Conservation (phyloP, 2,888 invertebrate species). For the Nymphalis urticae region DNA sequence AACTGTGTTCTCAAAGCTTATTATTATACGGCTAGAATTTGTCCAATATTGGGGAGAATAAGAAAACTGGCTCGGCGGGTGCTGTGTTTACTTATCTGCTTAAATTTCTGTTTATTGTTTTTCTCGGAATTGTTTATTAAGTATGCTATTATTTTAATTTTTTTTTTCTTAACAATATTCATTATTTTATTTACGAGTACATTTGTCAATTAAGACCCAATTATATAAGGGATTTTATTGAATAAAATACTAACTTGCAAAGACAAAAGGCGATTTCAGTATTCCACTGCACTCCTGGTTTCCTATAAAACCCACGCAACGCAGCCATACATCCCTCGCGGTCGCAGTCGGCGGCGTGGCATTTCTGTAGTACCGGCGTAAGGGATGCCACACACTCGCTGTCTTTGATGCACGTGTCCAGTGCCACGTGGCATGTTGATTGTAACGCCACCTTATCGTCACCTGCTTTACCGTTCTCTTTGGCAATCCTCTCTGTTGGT, state of each 20-base stretch:
- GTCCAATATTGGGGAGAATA: too few species aligned
- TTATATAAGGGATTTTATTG: too few species aligned
- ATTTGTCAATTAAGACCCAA: too few species aligned
- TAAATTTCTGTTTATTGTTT: too few species aligned
- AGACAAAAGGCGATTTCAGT: slow-evolving; percentile 95
- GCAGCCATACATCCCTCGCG: slow-evolving; percentile 94
- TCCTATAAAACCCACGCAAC: slow-evolving; percentile 91
- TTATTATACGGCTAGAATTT: too few species aligned
- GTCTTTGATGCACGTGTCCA: slow-evolving; percentile 91
- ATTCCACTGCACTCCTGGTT: slow-evolving; percentile 89
- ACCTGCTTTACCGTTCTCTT: slow-evolving; percentile 80
- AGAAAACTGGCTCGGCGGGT: too few species aligned
- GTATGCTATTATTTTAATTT: too few species aligned
- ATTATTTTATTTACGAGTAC: too few species aligned
- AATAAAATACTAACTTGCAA: slow-evolving; percentile 88
- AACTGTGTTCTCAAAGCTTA: too few species aligned
- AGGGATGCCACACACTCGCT: slow-evolving; percentile 88
- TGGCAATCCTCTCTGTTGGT: slow-evolving; percentile 79
- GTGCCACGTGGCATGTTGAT: slow-evolving; percentile 93
- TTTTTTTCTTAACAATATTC: too few species aligned
- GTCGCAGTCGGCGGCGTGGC: slow-evolving; percentile 87
- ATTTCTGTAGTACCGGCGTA: slow-evolving; percentile 92
- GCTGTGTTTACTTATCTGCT: too few species aligned
- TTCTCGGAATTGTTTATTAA: too few species aligned
- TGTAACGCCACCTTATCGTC: slow-evolving; percentile 84